Base-by-base conservation (phyloP, 2,113 vertebrate genomes). In the Ivindomyrus marchei region DNA sequence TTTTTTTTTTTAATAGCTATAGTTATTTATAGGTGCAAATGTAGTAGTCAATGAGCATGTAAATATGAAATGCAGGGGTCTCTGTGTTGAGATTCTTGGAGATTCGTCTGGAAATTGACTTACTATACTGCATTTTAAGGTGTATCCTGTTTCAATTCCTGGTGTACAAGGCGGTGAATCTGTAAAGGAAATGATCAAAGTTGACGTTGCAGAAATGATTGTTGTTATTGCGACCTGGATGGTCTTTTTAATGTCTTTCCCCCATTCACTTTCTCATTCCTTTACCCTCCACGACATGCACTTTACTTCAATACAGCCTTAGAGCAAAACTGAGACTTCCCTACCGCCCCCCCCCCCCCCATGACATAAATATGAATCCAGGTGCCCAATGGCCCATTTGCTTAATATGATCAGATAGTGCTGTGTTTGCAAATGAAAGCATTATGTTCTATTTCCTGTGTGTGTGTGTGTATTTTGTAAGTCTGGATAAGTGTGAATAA, bases 11-110 rank as follows among this genome's bases (percentile, higher is more conserved):
- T 58, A 90, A 77, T 19, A 87, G 77, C 92, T 85, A 77, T 15
- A 87, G 77, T 92, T 83, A 36, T 85, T 85, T 70, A 42, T 77
- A n/a, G 47, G 45, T 24, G 7, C 24, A 88, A 85, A 86, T 89
- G 50, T 91, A 89, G 24, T 87, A 90, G 89, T 91, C 45, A 89
- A 90, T 85, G 47, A 39, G 89, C 87, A 85, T 94, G 91, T 94
- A 92, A 91, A 94, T 93, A 93, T 92, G 42, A 87, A 91, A 56
- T 88, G 77, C 24, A 42, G n/a, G n/a, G 50, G 92, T 90, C 90
- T 94, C 91, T 94, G 93, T 93, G 92, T 93, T 92, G 66, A 89
- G 87, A 90, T 53, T 88, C 13, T 88, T 62, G 42, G 52, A 62
- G 77, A 89, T 90, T 84, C 90, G 90, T 89, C 87, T 90, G 45